phyloP scores from a whole-genome alignment of 2,113 vertebrate genomes.

The Callipepla californica region DNA sequence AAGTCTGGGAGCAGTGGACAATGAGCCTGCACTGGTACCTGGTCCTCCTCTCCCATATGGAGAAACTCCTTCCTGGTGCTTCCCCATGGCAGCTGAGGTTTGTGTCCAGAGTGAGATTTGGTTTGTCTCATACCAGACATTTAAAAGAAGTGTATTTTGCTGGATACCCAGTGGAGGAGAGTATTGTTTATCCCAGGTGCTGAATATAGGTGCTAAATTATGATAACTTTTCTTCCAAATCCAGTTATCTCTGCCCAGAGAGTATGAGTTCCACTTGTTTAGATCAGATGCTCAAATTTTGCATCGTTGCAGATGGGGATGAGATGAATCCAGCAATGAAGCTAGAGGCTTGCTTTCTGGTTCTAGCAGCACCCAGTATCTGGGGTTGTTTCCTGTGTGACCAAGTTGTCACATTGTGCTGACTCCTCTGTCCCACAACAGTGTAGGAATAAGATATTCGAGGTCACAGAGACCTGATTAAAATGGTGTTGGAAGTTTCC shows the following conservation, averaged over 20 bases:
- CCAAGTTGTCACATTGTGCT: not conserved
- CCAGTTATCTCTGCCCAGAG: rapidly evolving
- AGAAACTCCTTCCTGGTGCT: not conserved
- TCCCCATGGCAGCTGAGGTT: not conserved
- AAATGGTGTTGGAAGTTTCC: not conserved
- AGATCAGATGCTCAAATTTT: not conserved
- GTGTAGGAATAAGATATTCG: not conserved
- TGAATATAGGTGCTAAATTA: not conserved
- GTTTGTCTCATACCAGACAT: not conserved
- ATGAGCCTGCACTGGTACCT: rapidly evolving
- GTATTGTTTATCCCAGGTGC: not conserved
- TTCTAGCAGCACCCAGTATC: not conserved
- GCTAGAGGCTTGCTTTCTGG: not conserved
- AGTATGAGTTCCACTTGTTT: not conserved
- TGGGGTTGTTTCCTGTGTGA: rapidly evolving
- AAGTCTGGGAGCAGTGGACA: not conserved
- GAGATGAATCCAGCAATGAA: not conserved
- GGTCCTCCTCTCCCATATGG: not conserved
- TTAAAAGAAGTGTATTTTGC: not conserved
- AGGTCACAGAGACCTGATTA: not conserved
- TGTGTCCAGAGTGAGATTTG: not conserved
- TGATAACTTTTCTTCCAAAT: not conserved
- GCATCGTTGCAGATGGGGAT: not conserved
- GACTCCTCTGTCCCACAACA: not conserved
- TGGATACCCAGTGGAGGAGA: rapidly evolving